Evolutionary conservation across 2,113 vertebrate genomes (phyloP), one percentile per base, ranked within the genome.

Genomic region (Siphamia tubifer): DNA sequence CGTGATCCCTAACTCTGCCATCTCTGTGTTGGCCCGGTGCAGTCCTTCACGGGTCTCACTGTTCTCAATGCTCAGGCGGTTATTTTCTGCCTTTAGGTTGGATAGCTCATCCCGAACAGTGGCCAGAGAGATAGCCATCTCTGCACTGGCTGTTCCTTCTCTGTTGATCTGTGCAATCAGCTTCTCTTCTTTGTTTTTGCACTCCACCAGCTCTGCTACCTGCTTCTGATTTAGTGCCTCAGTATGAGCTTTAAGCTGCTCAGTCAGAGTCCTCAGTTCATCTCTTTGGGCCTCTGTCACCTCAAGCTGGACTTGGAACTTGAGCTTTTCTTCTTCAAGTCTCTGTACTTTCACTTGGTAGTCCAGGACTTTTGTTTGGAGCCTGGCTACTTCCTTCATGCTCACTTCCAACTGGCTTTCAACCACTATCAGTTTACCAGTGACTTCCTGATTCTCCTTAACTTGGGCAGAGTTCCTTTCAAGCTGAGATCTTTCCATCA

Each of bases 1-100:
- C 64, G 93, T 95, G 72, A 96, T 94, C 31, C 95, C 95, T 0
- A 98, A 91, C 86, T 98, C 94, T 0, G 95, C 95, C 49, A 94
- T 96, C 84, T 96, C 96, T 0, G 92, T 95, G 87, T 97, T 96
- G 20, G 93, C 94, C 39, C 88, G 90, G 70, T 95, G 93, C 39
- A 97, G 92, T 38, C 93, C 85, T 34, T 97, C 96, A 21, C 92
- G 92, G 16, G 88, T 91, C 81, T 98, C 96, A 0, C 82, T 83
- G 0, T 86, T 94, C 77, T 96, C 95, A 43, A 90, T 75, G 8
- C 68, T 86, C 31, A 94, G 82, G 36, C 65, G 83, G 63, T 90
- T 79, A 7, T 94, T 90, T 49, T 89, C 86, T 2, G 71, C 73
- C 39, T 94, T 95, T 2, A 91, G 81, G 10, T 38, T 77, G n/a